phyloP scores from a whole-genome alignment of 2,797 vertebrate genomes.

The Margarornis squamiger region DNA sequence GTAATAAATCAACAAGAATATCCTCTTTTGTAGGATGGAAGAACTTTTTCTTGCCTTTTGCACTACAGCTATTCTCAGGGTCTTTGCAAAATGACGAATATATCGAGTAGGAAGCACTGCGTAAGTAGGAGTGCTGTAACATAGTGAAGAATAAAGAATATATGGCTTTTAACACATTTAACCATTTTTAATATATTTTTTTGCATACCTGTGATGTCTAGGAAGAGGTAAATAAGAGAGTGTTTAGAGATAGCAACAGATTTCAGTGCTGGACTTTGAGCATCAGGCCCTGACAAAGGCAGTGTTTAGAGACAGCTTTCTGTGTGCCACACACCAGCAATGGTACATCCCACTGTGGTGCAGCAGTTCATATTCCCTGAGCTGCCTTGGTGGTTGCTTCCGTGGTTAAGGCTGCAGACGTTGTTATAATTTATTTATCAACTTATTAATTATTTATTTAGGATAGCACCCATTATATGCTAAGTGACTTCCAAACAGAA shows the following conservation, averaged over 20 bases:
- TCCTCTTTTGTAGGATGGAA: not conserved
- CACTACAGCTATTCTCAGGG: not conserved
- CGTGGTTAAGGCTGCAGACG: not conserved
- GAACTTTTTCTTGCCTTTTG: not conserved
- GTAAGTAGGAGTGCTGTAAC: not conserved
- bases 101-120: not conserved
- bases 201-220: not conserved
- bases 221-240: not conserved
- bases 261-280: not conserved
- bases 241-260: not conserved
- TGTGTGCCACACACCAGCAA: not conserved
- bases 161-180: not conserved
- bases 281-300: not conserved
- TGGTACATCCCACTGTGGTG: not conserved
- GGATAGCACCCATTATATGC: slow-evolving; percentile 56
- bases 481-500: slow-evolving; percentile 45
- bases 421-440: slow-evolving; percentile 60
- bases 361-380: not conserved
- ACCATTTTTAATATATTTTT: not conserved
- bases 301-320: not conserved
- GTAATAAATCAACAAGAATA: not conserved
- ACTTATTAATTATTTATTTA: slow-evolving; percentile 50
- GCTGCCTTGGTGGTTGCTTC: slow-evolving; percentile 8
- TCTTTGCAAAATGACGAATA: not conserved
- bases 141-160: not conserved